Base-by-base conservation (phyloP, 2,797 vertebrate genomes). In the Sebastes iracundus region DNA sequence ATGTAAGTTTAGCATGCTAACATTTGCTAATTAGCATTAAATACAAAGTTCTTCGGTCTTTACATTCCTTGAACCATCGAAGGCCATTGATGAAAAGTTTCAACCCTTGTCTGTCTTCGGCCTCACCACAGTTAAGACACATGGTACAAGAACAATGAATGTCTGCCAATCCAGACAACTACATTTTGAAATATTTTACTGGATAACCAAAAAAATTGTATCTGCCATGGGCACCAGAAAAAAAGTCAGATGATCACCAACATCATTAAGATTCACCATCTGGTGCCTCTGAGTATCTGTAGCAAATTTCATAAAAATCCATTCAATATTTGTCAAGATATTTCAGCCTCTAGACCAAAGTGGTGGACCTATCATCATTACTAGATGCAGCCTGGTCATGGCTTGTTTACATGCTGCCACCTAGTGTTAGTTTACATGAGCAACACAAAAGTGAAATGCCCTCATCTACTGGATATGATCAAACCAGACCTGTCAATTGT, bases 381-480 rank as follows among this genome's bases (percentile, higher is more conserved):
- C 7, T 9, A 30, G 6, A 14, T 18, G 22, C 52, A 81, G 49
- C 3, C 25, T n/a, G 14, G 14, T 38, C 4, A 11, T 72, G 23
- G 18, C 35, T 74, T 63, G 71, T 82, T 73, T 74, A 59, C 28
- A 23, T 89, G 87, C 88, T 89, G 90, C 91, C 90, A 82, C 49
- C 90, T 92, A 81, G 86, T 89, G 93, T 69, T 78, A 1, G 20
- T 62, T 52, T 32, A 6, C 4, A 66, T 3, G 8, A 65, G 4
- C 14, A 30, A 62, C 70, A 74, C 22, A 66, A 46, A 23, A 7
- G 8, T 46, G 12, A 68, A 52, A 46, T 2, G 11, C 14, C 2
- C 5, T 2, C 1, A n/a, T 49, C 16, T 46, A 49, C 42, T 46
- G 16, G 0, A 46, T 46, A 49, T 49, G 46, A 20, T 20, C 7